Evolutionary conservation across 2,113 vertebrate species (phyloP).

Genomic region (Himantopus leucocephalus): DNA sequence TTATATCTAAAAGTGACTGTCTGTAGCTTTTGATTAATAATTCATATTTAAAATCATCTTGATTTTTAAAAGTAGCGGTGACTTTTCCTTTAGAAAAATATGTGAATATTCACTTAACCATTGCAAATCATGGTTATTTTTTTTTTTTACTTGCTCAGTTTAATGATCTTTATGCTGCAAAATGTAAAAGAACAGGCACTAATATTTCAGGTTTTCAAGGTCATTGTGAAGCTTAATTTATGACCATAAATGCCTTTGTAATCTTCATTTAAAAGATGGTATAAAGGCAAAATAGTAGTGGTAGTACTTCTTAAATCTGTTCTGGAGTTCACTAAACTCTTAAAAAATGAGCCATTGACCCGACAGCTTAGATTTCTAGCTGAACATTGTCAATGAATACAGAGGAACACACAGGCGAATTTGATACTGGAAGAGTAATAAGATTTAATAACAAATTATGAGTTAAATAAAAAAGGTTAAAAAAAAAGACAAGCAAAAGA

Average conservation of each 20-base stretch:
- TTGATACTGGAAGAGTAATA: neutral
- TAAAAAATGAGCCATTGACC: neutral
- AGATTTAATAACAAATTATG: neutral
- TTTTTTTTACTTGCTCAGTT: neutral
- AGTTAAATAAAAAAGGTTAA: neutral
- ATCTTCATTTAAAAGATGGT: neutral
- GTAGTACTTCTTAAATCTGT: neutral
- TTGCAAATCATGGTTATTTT: neutral
- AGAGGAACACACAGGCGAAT: neutral
- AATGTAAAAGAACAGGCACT: neutral
- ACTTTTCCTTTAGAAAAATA: slow-evolving; percentile 2
- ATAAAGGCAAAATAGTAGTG: neutral
- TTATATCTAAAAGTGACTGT: slow-evolving; percentile 1
- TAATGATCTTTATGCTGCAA: neutral
- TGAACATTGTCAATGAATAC: neutral
- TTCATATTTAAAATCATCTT: slow-evolving; percentile 17
- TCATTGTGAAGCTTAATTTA: neutral
- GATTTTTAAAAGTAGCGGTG: neutral
- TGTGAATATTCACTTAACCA: neutral
- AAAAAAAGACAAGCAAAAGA: neutral
- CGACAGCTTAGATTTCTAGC: neutral
- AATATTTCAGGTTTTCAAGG: neutral
- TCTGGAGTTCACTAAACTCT: neutral
- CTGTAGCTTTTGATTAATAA: slow-evolving; percentile 41
- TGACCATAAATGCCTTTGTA: neutral